Evolutionary conservation across 2,888 invertebrate genomes (phyloP).

Genomic region (Abrostola tripartita): DNA sequence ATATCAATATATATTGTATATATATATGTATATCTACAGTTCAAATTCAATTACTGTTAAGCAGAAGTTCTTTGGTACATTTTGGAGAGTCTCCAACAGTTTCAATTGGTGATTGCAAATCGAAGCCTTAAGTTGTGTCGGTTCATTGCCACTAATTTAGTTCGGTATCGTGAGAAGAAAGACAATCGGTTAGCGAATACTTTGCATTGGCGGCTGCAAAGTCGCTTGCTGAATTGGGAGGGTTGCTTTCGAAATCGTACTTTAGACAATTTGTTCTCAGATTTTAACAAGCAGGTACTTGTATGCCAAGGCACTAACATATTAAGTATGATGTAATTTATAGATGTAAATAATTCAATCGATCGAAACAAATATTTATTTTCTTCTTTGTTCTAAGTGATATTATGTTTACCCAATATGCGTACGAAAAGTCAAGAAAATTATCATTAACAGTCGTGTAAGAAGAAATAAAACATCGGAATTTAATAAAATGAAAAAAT

Average conservation of each 20-base stretch:
- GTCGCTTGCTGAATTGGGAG: constrained; percentile 32
- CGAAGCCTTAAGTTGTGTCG: constrained; percentile 61
- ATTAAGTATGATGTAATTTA: too few relatives aligned
- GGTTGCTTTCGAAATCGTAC: constrained; percentile 23
- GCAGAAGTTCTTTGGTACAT: constrained; percentile 74
- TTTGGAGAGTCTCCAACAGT: constrained; percentile 80
- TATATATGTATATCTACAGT: constrained; percentile 48
- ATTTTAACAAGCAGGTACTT: constrained; percentile 5
- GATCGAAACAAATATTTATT: too few relatives aligned
- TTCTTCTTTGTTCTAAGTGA: too few relatives aligned
- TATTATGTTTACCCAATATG: too few relatives aligned
- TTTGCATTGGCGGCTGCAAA: constrained; percentile 51
- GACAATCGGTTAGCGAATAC: constrained; percentile 67
- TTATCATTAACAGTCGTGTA: constrained; percentile 1
- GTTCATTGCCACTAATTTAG: constrained; percentile 73
- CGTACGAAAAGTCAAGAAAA: not conserved
- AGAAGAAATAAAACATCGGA: constrained; percentile 20
- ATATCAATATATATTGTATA: too few relatives aligned
- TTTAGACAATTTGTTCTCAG: constrained; percentile 5
- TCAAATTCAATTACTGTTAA: constrained; percentile 84
- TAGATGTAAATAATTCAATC: too few relatives aligned
- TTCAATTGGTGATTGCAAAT: constrained; percentile 77
- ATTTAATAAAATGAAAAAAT: constrained; percentile 45
- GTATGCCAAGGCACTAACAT: not conserved
- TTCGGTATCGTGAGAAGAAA: constrained; percentile 67